Evolutionary conservation across 2,888 invertebrate genomes (phyloP).

Genomic region (Diaprepes abbreviatus): DNA sequence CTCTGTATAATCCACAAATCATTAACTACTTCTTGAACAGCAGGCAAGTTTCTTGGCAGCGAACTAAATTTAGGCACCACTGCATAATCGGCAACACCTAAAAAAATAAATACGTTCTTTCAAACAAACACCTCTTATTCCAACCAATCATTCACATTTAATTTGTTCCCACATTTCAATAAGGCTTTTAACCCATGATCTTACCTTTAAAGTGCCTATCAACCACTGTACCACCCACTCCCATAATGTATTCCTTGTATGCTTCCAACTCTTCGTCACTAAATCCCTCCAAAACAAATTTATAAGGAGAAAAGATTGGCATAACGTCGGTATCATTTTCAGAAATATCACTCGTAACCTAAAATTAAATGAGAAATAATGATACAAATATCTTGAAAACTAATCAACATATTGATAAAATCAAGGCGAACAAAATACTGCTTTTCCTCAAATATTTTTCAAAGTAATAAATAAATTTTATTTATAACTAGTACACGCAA

Average conservation of each 20-base stretch:
- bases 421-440: too few species aligned
- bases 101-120: too few species aligned
- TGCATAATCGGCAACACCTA: slow-evolving; percentile 74
- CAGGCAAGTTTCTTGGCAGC: slow-evolving; percentile 56
- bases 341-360: slow-evolving; percentile 45
- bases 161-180: too few species aligned
- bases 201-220: slow-evolving; percentile 65
- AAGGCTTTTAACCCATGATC: too few species aligned
- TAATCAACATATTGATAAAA: too few species aligned
- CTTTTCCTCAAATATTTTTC: too few species aligned
- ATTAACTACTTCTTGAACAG: slow-evolving; percentile 76
- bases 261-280: slow-evolving; percentile 66
- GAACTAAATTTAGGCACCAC: slow-evolving; percentile 74
- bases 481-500: too few species aligned
- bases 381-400: too few species aligned
- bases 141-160: too few species aligned
- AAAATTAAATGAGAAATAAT: too few species aligned
- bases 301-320: slow-evolving; percentile 54
- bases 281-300: slow-evolving; percentile 67
- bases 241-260: slow-evolving; percentile 69
- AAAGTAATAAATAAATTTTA: too few species aligned
- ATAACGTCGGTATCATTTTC: slow-evolving; percentile 27
- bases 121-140: too few species aligned
- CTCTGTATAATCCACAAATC: slow-evolving; percentile 82
- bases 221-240: slow-evolving; percentile 72